Base-by-base conservation (phyloP, 1,140 invertebrate species). In the Halyomorpha halys region DNA sequence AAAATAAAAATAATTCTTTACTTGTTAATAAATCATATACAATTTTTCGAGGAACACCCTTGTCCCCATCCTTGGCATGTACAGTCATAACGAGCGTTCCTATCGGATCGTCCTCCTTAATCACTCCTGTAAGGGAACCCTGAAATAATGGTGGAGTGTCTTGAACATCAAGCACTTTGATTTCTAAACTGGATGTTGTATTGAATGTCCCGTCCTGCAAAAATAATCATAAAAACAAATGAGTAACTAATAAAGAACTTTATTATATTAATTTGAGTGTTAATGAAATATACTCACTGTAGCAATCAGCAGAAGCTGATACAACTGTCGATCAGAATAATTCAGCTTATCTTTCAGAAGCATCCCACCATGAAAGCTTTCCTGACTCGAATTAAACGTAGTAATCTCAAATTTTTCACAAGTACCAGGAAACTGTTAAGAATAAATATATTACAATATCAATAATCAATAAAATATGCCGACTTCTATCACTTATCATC, bases 41-140 rank as follows among this genome's bases (percentile, higher is more conserved):
- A 59, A 94, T 84, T 70, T 82, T 82, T 34, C 90, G 78, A 0
- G 90, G 89, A 69, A 84, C 80, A 0, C 88, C 88, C 51, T 83
- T 78, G 71, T 94, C 91, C 0, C 89, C 89, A 73, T 94, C 91
- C 51, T 84, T 78, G 0, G 91, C 91, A 71, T 86, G 82, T 3
- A 91, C 76, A 1, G 82, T 86, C 74, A 92, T 82, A 1, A 90
- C 87, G 14, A 88, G 74, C 3, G 86, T 87, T n/a, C 90, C 90
- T 56, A 94, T 89, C 0, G 86, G 82, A 67, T 85, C 86, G 71
- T 93, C 87, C 75, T 94, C 91, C 23, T 81, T 77, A n/a, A 94
- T 81, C 30, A 91, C 82, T 0, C 86, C 87, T 11, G 86, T 86
- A 25, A 91, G 76, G 0, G 89, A 84, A 2, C 89, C 88, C 27